These are phyloP conservation scores for Oxyteleia sp. DNA, from an alignment of 2,888 invertebrate genomes.

Conservation along the genomic window DNA sequence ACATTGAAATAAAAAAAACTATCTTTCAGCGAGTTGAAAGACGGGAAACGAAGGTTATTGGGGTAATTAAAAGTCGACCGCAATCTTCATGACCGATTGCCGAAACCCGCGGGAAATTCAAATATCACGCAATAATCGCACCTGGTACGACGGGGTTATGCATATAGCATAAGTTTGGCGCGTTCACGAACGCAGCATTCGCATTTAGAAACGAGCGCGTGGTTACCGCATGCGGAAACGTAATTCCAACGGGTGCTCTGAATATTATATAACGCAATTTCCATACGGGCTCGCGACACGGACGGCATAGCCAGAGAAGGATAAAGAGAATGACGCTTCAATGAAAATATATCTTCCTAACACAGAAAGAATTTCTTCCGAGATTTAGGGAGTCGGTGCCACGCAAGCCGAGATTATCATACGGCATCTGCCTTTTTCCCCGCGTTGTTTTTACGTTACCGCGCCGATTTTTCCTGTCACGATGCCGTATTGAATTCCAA, in stretches of 20 bases:
- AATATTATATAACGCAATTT: slow-evolving; percentile 85
- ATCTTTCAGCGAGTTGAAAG: too few relatives aligned
- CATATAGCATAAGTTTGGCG: slow-evolving; percentile 68
- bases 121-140: slow-evolving; percentile 73
- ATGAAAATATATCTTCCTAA: slow-evolving; percentile 74
- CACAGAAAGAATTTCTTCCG: slow-evolving; percentile 70
- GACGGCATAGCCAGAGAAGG: slow-evolving; percentile 44
- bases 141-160: slow-evolving; percentile 56
- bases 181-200: slow-evolving; percentile 58
- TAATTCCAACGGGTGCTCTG: slow-evolving; percentile 77
- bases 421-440: slow-evolving; percentile 47
- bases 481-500: slow-evolving; percentile 48
- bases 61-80: slow-evolving; percentile 55
- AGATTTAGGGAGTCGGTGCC: slow-evolving; percentile 59
- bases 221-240: slow-evolving; percentile 73
- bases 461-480: slow-evolving; percentile 7
- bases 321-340: slow-evolving; percentile 58
- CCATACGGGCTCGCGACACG: slow-evolving; percentile 78
- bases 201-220: slow-evolving; percentile 64
- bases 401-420: slow-evolving; percentile 58
- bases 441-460: slow-evolving; percentile 63
- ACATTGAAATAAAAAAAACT: too few relatives aligned
- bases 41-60: slow-evolving; percentile 14
- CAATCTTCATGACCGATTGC: slow-evolving; percentile 66
- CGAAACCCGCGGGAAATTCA: slow-evolving; percentile 71